These are phyloP conservation scores for Phataginus tetradactyla DNA, from an alignment of 2,797 vertebrate genomes.

Conservation along the genomic window DNA sequence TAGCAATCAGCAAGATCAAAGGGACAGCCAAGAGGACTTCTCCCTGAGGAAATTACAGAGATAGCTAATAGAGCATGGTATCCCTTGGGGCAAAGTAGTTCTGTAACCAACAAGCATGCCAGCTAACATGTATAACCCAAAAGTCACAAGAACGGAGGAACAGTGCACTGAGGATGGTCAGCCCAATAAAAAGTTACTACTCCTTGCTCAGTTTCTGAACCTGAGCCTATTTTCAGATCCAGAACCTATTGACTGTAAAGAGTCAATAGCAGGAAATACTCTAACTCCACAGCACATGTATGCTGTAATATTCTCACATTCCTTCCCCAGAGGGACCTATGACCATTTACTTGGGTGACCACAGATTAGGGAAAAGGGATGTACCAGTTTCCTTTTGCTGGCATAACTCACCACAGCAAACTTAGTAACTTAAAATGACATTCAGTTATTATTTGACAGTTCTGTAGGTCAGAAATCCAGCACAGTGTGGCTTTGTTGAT, in stretches of 20 bases:
- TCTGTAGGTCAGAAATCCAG: background rate
- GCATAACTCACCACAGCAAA: background rate
- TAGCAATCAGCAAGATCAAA: conserved; percentile 23
- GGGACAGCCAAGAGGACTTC: background rate
- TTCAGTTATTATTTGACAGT: background rate
- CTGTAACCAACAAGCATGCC: background rate
- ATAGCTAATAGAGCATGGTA: conserved; percentile 1
- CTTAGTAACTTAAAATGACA: background rate
- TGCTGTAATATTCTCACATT: background rate
- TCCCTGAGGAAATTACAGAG: conserved; percentile 25
- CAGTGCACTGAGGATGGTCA: background rate
- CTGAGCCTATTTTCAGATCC: background rate
- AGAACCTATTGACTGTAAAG: background rate
- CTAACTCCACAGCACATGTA: background rate
- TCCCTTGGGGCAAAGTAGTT: conserved; percentile 7
- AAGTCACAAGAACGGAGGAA: background rate
- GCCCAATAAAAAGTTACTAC: background rate
- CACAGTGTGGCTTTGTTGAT: background rate
- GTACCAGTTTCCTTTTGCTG: background rate
- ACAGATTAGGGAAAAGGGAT: background rate
- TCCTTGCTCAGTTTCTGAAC: background rate
- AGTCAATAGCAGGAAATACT: background rate
- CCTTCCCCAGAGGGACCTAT: background rate
- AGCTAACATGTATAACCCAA: background rate
- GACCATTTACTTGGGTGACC: background rate